These are phyloP conservation scores for Tenthredo scrophulariae DNA, from an alignment of 2,888 invertebrate genomes.

Conservation along the genomic window DNA sequence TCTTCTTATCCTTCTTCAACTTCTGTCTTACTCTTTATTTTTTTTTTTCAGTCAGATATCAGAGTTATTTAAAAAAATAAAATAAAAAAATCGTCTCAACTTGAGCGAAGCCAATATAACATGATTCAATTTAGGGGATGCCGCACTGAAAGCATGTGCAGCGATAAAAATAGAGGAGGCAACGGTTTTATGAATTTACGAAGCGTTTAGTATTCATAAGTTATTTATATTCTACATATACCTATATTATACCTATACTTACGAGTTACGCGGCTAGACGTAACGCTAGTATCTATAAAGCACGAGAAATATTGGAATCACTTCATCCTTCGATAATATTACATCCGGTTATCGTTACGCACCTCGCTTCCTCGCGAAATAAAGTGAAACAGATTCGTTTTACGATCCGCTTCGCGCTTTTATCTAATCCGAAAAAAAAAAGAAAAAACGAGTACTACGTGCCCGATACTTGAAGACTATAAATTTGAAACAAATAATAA, in stretches of 20 bases:
- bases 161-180: background rate
- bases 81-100: background rate
- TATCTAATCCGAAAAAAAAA: background rate
- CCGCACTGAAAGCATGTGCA: background rate
- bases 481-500: background rate
- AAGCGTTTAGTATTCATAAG: slow-evolving; percentile 26
- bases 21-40: background rate
- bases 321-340: slow-evolving; percentile 32
- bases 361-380: slow-evolving; percentile 19
- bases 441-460: background rate
- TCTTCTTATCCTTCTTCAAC: background rate
- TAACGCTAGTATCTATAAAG: slow-evolving; percentile 19
- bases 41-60: background rate
- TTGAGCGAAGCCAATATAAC: background rate
- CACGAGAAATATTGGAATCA: slow-evolving; percentile 24
- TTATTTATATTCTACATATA: background rate
- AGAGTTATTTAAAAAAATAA: too few relatives aligned
- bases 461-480: background rate
- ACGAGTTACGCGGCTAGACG: background rate
- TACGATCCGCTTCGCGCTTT: slow-evolving; percentile 1
- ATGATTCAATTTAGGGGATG: background rate
- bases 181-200: slow-evolving; percentile 1
- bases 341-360: slow-evolving; percentile 29
- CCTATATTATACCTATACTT: background rate
- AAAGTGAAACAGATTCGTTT: slow-evolving; percentile 14